phyloP scores from a whole-genome alignment of 2,113 vertebrate species.

The Mustela nigripes region DNA sequence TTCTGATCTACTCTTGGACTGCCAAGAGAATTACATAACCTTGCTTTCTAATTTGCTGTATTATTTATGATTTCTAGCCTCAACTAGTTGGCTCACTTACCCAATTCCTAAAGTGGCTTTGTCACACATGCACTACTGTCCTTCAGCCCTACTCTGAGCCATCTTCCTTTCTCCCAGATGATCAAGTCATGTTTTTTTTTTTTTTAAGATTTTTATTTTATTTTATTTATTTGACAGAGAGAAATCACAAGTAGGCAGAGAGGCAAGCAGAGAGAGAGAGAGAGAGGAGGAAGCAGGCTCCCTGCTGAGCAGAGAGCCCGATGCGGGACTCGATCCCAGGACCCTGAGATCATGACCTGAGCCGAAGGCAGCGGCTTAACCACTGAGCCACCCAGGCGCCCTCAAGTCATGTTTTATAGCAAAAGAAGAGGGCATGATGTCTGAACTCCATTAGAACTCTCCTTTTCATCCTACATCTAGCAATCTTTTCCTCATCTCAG shows the following conservation, averaged over 20 bases:
- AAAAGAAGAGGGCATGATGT: not conserved
- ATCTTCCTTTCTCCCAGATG: constrained; percentile 32
- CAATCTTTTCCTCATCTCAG: not conserved
- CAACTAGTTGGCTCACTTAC: constrained; percentile 38
- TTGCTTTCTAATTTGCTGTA: constrained; percentile 47
- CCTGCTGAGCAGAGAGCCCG: too few relatives aligned
- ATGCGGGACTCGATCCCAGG: too few relatives aligned
- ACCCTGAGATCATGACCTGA: too few relatives aligned
- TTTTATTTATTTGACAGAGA: too few relatives aligned
- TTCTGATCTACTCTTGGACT: constrained; percentile 17
- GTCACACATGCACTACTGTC: not conserved
- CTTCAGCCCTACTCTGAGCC: not conserved
- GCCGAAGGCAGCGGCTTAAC: too few relatives aligned
- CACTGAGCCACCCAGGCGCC: too few relatives aligned
- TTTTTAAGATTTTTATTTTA: too few relatives aligned
- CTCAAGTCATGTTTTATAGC: not conserved
- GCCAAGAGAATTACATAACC: constrained; percentile 61
- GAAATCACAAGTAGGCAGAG: too few relatives aligned
- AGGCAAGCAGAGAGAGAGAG: too few relatives aligned
- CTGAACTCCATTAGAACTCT: not conserved
- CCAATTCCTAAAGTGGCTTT: not conserved
- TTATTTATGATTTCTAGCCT: constrained; percentile 64
- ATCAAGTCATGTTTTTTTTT: not conserved
- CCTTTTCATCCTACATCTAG: not conserved
- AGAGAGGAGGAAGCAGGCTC: too few relatives aligned